Evolutionary conservation across 2,888 invertebrate genomes (phyloP).

Genomic region (Stenodema calcarata): DNA sequence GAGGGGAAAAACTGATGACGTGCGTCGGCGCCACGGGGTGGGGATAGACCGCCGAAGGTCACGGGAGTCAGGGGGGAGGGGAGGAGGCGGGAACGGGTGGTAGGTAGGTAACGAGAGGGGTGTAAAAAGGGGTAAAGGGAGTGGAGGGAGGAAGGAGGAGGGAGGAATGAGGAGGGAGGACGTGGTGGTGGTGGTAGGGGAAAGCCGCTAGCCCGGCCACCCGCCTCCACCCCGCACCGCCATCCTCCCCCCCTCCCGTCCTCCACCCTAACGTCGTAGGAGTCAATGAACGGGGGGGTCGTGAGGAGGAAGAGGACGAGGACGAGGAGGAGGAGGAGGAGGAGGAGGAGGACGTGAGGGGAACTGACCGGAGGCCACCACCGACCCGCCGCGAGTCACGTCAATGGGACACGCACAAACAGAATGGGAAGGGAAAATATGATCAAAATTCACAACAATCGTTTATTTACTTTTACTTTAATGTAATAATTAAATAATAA

Average conservation of each 20-base stretch:
- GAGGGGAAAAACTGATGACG: constrained; percentile 43
- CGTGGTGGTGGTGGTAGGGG: neutral
- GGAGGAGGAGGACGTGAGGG: neutral
- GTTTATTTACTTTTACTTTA: no score
- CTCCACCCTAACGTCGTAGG: neutral
- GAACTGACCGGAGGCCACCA: neutral
- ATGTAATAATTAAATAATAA: no score
- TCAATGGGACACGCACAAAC: neutral
- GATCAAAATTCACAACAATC: neutral
- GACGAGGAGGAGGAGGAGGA: neutral
- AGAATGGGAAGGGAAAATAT: neutral
- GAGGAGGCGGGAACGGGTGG: neutral
- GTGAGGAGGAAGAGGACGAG: neutral
- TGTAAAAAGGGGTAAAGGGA: neutral
- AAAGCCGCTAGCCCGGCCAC: neutral
- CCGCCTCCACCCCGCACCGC: neutral
- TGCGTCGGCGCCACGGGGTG: neutral
- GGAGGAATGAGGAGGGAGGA: neutral
- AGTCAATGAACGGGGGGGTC: constrained; percentile 43
- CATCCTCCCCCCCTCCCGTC: neutral
- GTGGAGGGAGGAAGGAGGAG: neutral
- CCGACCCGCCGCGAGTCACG: constrained; percentile 1
- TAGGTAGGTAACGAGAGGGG: neutral
- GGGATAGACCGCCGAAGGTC: constrained; percentile 31
- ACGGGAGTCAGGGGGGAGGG: neutral